Conservation (phyloP, 2,113 vertebrate species). For the Odobenus rosmarus region DNA sequence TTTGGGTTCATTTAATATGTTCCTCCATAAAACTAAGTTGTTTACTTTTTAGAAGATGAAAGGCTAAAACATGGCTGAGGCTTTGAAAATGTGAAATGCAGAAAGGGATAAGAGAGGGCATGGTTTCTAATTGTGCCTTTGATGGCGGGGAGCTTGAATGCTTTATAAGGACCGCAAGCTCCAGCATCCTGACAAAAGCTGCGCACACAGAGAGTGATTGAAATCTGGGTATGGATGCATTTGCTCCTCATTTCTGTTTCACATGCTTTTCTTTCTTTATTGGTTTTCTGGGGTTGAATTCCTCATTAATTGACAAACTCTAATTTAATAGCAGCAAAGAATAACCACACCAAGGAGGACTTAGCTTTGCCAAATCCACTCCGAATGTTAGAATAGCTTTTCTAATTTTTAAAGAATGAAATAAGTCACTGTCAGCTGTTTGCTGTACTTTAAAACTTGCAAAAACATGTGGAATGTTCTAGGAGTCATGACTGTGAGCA, state of each 20-base stretch:
- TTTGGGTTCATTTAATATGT: not conserved
- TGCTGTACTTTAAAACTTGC: not conserved
- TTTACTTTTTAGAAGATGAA: not conserved
- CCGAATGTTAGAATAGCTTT: not conserved
- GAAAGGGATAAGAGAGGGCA: not conserved
- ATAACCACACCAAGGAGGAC: not conserved
- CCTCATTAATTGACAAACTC: not conserved
- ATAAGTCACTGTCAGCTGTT: not conserved
- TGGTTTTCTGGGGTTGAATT: not conserved
- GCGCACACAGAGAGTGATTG: not conserved
- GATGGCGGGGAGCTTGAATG: not conserved
- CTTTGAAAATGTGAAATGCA: not conserved
- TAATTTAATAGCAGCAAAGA: not conserved
- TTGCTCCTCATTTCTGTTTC: not conserved
- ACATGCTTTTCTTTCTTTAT: not conserved
- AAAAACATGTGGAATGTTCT: not conserved
- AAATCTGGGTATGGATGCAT: not conserved
- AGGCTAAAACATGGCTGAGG: not conserved
- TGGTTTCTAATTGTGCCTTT: not conserved
- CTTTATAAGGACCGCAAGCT: not conserved
- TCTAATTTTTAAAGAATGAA: not conserved
- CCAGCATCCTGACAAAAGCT: not conserved
- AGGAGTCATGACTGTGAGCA: not conserved
- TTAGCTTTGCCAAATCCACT: not conserved
- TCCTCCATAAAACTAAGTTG: not conserved